A percentile compares a stretch with the other conserved stretches of the same genome.
phyloP scores from a whole-genome alignment of 2,888 invertebrate species.

The Macrosoma leucophasiata region DNA sequence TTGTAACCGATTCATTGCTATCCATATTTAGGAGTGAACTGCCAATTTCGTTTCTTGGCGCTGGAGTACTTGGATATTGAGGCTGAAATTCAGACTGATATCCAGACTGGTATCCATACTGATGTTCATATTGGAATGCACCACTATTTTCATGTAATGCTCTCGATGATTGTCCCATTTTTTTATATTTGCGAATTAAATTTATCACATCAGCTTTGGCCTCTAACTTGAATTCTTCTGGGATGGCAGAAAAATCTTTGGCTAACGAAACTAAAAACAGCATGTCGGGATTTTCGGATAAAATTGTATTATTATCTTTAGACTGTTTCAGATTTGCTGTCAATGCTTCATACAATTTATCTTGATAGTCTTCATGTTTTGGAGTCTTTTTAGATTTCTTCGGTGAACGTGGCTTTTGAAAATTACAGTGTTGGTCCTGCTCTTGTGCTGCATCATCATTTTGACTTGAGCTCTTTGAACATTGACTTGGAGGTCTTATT shows the following conservation, averaged over 20 bases:
- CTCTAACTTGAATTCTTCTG: slow-evolving; percentile 13
- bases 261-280: slow-evolving; percentile 14
- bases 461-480: slow-evolving; percentile 5
- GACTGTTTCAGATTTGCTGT: slow-evolving; percentile 8
- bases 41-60: slow-evolving; percentile 11
- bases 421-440: slow-evolving; percentile 6
- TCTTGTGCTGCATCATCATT: slow-evolving; percentile 5
- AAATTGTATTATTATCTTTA: slow-evolving; percentile 9
- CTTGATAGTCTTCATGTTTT: slow-evolving; percentile 5
- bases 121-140: slow-evolving; percentile 6
- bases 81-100: slow-evolving; percentile 6
- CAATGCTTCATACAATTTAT: slow-evolving; percentile 8
- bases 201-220: slow-evolving; percentile 18
- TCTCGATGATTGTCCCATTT: slow-evolving; percentile 8
- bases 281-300: slow-evolving; percentile 9
- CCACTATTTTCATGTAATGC: slow-evolving; percentile 8
- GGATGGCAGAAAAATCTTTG: slow-evolving; percentile 13
- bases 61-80: slow-evolving; percentile 10
- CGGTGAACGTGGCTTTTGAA: slow-evolving; percentile 8
- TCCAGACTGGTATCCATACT: slow-evolving; percentile 8
- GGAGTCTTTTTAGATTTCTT: slow-evolving; percentile 6
- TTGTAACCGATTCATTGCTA: slow-evolving; percentile 17
- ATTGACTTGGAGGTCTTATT: slow-evolving; percentile 11
- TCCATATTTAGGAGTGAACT: slow-evolving; percentile 15
- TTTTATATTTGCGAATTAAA: slow-evolving; percentile 13